Evolutionary conservation across 2,888 invertebrate species (phyloP), one percentile per base, ranked within the genome.

Genomic region (Neria commutata): DNA sequence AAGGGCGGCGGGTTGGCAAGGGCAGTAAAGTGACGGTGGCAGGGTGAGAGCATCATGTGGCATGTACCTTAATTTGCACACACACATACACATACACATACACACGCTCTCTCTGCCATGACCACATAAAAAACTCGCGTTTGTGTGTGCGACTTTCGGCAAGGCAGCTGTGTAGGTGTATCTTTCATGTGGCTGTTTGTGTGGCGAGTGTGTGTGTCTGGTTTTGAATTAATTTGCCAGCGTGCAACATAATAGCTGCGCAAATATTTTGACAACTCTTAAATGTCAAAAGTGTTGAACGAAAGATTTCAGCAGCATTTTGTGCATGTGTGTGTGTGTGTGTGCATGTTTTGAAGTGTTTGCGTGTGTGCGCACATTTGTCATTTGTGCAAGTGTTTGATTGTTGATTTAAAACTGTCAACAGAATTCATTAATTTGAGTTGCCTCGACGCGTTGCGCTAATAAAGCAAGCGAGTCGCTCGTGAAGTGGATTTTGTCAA

Each of bases 1-100:
- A 37, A 8, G 29, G 29, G 29, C 29, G 37, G n/a, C 37, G 8
- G 10, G 37, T 37, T n/a, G n/a, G n/a, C n/a, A n/a, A n/a, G n/a
- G n/a, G n/a, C 37, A 4, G 11, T 37, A 14, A 37, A 37, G 8
- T 37, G 8, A 3, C n/a, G n/a, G 29, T 29, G 29, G 29, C 29
- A 29, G 29, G 29, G n/a, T n/a, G n/a, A n/a, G n/a, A 6, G 29
- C 29, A 29, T 8, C 29, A 29, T 29, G 11, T n/a, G n/a, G n/a
- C 29, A 29, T 11, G 66, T 67, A 67, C 67, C 70, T 67, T 71
- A 71, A 71, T 71, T 70, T 70, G 67, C 70, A 67, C 71, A 70
- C 70, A 71, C 65, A 70, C 70, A 67, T 70, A 70, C 70, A 70
- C 65, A 69, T 70, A 71, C 70, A 68, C 63, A n/a, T n/a, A n/a